Conservation (phyloP, 2,888 invertebrate species). For the Dicyrtomina minuta region DNA sequence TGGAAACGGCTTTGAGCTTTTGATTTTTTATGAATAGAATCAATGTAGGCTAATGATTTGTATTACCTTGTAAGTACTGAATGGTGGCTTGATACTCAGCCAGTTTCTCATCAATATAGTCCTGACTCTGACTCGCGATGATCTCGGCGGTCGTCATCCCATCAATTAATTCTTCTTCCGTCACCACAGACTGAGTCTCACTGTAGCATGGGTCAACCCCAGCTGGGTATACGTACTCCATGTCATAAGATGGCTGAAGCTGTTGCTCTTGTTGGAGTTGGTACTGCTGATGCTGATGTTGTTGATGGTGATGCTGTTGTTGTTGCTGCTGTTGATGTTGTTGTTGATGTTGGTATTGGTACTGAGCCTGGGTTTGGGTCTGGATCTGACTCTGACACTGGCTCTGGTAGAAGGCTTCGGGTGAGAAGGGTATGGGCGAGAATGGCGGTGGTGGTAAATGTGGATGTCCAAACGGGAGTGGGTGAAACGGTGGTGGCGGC, state of each 20-base stretch:
- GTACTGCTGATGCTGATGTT: not conserved
- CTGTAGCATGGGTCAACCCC: conserved; percentile 40
- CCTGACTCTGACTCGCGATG: conserved; percentile 89
- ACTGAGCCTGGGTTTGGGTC: too few relatives aligned
- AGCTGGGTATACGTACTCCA: conserved; percentile 51
- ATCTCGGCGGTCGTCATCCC: conserved; percentile 85
- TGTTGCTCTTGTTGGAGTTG: not conserved
- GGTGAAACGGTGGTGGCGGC: conserved; percentile 8
- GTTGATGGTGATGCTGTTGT: too few relatives aligned
- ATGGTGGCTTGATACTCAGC: conserved; percentile 92
- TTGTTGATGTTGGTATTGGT: too few relatives aligned
- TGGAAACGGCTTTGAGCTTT: not conserved
- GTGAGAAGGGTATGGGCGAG: conserved; percentile 22
- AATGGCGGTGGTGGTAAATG: conserved; percentile 28
- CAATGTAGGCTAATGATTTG: not conserved
- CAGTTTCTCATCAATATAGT: conserved; percentile 89
- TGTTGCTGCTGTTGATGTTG: too few relatives aligned
- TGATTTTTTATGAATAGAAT: too few relatives aligned
- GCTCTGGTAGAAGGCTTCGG: not conserved
- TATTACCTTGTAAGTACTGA: conserved; percentile 79
- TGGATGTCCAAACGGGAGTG: not conserved
- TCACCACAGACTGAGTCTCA: conserved; percentile 12
- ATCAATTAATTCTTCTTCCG: conserved; percentile 61
- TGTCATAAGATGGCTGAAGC: conserved; percentile 51
- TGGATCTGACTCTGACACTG: too few relatives aligned